phyloP scores from a whole-genome alignment of 2,797 vertebrate species.

The Scolopax bukidnonensis region DNA sequence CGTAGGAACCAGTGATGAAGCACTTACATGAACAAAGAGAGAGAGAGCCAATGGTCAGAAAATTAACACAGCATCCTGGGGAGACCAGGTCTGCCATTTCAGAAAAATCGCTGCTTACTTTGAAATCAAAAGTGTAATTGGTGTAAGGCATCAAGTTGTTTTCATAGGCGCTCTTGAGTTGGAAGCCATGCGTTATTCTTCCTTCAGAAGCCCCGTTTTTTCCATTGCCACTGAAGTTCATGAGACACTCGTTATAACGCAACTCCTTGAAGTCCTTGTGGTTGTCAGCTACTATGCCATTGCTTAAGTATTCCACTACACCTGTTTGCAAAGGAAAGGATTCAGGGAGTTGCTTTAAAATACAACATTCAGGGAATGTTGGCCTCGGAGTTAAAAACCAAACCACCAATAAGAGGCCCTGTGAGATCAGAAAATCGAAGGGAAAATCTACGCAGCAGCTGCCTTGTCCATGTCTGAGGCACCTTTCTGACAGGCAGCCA shows the following conservation, averaged over 20 bases:
- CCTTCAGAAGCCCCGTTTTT: slow-evolving; percentile 92
- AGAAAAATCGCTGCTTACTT: slow-evolving; percentile 73
- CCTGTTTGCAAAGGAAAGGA: slow-evolving; percentile 76
- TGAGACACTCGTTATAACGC: slow-evolving; percentile 94
- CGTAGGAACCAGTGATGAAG: neutral
- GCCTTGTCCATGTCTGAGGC: accelerated
- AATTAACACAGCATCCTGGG: neutral
- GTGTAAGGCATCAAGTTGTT: slow-evolving; percentile 98
- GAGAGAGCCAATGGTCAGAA: neutral
- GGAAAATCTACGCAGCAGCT: neutral
- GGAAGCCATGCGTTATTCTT: slow-evolving; percentile 95
- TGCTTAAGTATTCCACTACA: slow-evolving; percentile 97
- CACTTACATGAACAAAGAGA: neutral
- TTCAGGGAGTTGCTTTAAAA: neutral
- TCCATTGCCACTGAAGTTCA: slow-evolving; percentile 96
- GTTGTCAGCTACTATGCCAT: slow-evolving; percentile 94
- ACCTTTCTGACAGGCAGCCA: neutral
- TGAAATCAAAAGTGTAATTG: slow-evolving; percentile 99
- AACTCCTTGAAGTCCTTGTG: slow-evolving; percentile 99
- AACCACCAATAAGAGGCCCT: accelerated
- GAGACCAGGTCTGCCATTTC: neutral
- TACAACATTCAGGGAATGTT: accelerated
- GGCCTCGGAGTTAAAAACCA: neutral
- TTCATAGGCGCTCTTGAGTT: slow-evolving; percentile 96
- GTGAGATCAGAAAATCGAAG: accelerated